Percentiles rank a stretch among this genome's conserved stretches.
These are phyloP conservation scores for Empis livida DNA, from an alignment of 2,888 invertebrate species.

Conservation along the genomic window DNA sequence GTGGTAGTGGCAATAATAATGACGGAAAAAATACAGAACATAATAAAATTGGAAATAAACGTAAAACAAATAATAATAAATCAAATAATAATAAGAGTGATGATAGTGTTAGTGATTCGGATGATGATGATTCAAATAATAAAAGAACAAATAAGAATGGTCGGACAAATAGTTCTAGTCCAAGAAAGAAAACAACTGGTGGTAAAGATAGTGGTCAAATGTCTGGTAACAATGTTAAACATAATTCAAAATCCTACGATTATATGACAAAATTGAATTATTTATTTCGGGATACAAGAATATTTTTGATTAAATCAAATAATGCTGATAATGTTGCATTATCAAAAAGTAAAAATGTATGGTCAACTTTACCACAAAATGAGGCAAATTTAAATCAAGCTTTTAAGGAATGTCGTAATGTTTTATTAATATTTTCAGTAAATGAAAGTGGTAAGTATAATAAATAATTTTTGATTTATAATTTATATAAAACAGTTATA, in stretches of 20 bases:
- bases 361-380: constrained; percentile 96
- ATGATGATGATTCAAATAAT: constrained; percentile 7
- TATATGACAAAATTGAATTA: constrained; percentile 84
- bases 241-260: constrained; percentile 56
- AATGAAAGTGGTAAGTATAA: constrained; percentile 69
- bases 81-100: not conserved
- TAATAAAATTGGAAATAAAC: too few relatives aligned
- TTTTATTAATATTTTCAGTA: constrained; percentile 90
- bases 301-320: constrained; percentile 95
- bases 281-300: constrained; percentile 84
- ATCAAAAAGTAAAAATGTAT: constrained; percentile 90
- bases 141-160: constrained; percentile 10
- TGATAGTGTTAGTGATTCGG: constrained; percentile 4
- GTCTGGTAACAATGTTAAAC: constrained; percentile 25
- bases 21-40: not conserved
- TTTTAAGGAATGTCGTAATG: constrained; percentile 83
- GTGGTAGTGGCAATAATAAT: constrained; percentile 8
- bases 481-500: too few relatives aligned
- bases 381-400: constrained; percentile 94
- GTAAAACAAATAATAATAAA: not conserved
- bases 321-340: constrained; percentile 93
- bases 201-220: not conserved
- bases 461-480: too few relatives aligned
- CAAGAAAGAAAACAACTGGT: constrained; percentile 4
- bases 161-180: constrained; percentile 10